Evolutionary conservation across 2,888 invertebrate genomes (phyloP).

Genomic region (Gnatocerus cornutus): DNA sequence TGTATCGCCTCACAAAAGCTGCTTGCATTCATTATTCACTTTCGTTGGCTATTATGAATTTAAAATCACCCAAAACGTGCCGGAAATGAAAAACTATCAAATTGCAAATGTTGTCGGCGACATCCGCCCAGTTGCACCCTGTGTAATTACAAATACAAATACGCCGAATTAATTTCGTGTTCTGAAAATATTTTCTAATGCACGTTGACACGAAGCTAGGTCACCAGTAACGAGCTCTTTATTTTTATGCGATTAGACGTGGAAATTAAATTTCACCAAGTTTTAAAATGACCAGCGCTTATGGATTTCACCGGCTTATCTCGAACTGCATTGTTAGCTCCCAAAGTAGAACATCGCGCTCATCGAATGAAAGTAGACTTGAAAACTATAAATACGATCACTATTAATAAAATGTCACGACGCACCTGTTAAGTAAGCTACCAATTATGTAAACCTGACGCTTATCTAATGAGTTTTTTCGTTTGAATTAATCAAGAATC

Average conservation of each 20-base stretch:
- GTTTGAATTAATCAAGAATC: conserved; percentile 6
- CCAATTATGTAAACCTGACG: conserved; percentile 10
- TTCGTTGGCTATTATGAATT: not conserved
- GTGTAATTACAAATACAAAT: not conserved
- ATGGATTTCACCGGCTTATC: conserved; percentile 9
- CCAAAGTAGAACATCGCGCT: conserved; percentile 15
- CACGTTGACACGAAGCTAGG: not conserved
- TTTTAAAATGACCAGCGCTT: not conserved
- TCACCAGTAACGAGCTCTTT: not conserved
- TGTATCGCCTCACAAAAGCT: no score
- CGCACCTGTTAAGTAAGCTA: conserved; percentile 15
- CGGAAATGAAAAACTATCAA: conserved; percentile 10
- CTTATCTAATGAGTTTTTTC: conserved; percentile 4
- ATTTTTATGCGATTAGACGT: not conserved
- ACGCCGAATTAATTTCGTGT: not conserved
- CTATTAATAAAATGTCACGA: conserved; percentile 20
- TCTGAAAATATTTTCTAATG: not conserved
- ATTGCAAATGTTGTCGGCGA: conserved; percentile 11
- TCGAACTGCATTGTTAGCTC: not conserved
- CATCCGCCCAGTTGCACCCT: conserved; percentile 10
- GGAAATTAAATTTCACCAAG: conserved; percentile 9
- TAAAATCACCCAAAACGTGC: not conserved
- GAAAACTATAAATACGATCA: conserved; percentile 5
- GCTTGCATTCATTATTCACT: no score
- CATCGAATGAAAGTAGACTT: conserved; percentile 18